phyloP scores from a whole-genome alignment of 2,797 vertebrate genomes.

The Heliangelus exortis region DNA sequence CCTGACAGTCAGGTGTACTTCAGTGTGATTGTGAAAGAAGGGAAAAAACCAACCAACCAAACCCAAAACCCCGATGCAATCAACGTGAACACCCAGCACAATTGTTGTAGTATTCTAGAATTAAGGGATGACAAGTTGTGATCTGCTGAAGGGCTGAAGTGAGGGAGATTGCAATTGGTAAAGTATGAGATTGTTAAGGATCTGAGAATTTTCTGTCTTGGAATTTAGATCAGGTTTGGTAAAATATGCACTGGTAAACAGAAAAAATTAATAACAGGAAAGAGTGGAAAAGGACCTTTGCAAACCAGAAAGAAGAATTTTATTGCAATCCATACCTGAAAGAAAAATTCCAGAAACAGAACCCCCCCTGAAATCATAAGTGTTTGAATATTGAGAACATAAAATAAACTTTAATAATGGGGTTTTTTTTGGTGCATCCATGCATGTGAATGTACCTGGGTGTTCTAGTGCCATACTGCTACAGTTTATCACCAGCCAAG shows the following conservation, averaged over 20 bases:
- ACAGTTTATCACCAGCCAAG: neutral
- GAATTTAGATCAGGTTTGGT: neutral
- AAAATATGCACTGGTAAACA: neutral
- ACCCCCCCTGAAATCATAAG: neutral
- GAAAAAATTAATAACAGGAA: neutral
- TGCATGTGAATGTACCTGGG: neutral
- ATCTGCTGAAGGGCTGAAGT: neutral
- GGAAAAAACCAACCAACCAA: neutral
- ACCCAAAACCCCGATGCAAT: neutral
- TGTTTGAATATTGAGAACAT: neutral
- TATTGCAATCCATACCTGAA: neutral
- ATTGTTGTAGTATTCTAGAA: neutral
- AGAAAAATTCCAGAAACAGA: neutral
- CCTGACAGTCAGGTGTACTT: fast-evolving
- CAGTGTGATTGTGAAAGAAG: neutral
- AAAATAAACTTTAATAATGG: neutral
- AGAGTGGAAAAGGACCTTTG: neutral
- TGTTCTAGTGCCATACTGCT: neutral
- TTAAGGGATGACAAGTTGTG: neutral
- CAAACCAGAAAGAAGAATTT: neutral
- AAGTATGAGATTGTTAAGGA: neutral
- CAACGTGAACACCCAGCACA: neutral
- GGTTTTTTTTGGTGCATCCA: fast-evolving
- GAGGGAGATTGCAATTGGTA: neutral
- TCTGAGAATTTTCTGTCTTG: neutral